phyloP scores from a whole-genome alignment of 2,113 vertebrate genomes.

The Toxostoma redivivum region DNA sequence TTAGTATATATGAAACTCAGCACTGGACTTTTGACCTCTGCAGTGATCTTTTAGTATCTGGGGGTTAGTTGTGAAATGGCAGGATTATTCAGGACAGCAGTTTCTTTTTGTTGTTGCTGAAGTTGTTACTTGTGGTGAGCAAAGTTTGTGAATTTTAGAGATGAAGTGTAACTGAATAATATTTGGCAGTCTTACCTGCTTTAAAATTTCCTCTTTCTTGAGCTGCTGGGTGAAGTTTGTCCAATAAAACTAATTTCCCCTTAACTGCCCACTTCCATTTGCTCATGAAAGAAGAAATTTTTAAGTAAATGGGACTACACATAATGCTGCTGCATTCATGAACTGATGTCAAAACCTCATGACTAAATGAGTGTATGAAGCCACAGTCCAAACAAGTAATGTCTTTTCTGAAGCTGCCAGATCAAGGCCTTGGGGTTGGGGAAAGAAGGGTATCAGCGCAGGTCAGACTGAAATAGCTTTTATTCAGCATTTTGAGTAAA shows the following conservation, averaged over 20 bases:
- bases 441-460: neutral
- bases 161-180: neutral
- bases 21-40: neutral
- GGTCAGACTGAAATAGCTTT: constrained; percentile 22
- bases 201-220: constrained; percentile 22
- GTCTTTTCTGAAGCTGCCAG: neutral
- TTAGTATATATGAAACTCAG: neutral
- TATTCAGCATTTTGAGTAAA: neutral
- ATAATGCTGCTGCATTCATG: constrained; percentile 44
- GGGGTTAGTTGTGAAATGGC: neutral
- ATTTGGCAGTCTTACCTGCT: neutral
- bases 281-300: neutral
- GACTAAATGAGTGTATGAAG: constrained; percentile 7
- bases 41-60: neutral
- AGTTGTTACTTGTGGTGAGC: neutral
- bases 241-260: neutral
- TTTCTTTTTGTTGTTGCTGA: neutral
- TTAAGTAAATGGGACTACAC: neutral
- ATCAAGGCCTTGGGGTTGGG: neutral
- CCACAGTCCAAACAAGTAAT: constrained; percentile 2
- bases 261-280: neutral
- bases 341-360: neutral
- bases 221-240: neutral
- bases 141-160: neutral
- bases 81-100: constrained; percentile 9